Conservation (phyloP, 1,140 invertebrate genomes). For the Yoshiicerus persimilis region DNA sequence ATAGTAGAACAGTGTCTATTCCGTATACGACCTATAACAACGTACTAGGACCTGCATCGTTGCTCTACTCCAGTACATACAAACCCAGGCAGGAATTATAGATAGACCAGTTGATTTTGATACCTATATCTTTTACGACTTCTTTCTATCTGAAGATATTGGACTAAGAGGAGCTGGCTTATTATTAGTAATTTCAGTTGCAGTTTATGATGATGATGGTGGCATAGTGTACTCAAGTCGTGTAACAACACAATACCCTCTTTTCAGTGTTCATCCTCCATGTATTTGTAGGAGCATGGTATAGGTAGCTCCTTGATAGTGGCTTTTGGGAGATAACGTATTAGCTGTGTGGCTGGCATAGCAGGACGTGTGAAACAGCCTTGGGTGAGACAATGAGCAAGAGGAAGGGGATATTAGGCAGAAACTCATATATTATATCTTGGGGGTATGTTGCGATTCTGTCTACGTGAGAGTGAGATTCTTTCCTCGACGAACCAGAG, state of each 20-base stretch:
- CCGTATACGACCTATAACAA: too few species aligned
- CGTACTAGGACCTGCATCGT: too few species aligned
- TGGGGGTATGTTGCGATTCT: conserved; percentile 7
- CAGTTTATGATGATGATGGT: background rate
- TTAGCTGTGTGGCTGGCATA: background rate
- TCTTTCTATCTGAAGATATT: too few species aligned
- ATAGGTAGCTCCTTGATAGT: too few species aligned
- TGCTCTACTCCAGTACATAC: too few species aligned
- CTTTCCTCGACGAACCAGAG: background rate
- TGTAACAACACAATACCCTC: background rate
- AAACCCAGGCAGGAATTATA: too few species aligned
- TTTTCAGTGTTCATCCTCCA: too few species aligned
- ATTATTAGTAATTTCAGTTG: background rate
- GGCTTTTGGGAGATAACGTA: background rate
- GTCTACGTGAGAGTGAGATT: background rate
- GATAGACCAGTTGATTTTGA: too few species aligned
- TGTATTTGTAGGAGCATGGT: too few species aligned
- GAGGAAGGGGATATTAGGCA: background rate
- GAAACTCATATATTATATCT: conserved; percentile 4
- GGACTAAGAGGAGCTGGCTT: background rate
- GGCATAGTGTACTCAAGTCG: background rate
- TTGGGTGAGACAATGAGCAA: conserved; percentile 17
- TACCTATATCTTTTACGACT: too few species aligned
- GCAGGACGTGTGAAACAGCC: conserved; percentile 9
- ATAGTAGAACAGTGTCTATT: too few species aligned